phyloP scores from a whole-genome alignment of 2,888 invertebrate species.

The Drosophila leonis region DNA sequence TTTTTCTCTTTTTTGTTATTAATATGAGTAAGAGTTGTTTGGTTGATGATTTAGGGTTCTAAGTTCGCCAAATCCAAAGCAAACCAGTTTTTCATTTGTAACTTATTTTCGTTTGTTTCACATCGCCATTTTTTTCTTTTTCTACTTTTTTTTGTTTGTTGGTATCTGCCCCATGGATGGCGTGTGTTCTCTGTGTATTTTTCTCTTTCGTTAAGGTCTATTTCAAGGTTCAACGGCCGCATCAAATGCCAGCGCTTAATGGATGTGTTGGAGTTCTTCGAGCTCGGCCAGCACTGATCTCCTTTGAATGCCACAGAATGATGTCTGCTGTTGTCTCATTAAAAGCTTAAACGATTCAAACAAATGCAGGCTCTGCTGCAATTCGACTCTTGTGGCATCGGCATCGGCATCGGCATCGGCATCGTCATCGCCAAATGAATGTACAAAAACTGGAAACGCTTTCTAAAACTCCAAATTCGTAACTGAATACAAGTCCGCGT shows the following conservation, averaged over 20 bases:
- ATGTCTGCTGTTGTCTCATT: slow-evolving; percentile 64
- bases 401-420: slow-evolving; percentile 17
- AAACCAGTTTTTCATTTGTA: slow-evolving; percentile 78
- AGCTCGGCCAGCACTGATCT: slow-evolving; percentile 51
- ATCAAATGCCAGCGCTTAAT: slow-evolving; percentile 65
- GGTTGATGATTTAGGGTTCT: slow-evolving; percentile 66
- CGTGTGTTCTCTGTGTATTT: slow-evolving; percentile 57
- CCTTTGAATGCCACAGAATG: slow-evolving; percentile 62
- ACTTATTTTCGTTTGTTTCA: slow-evolving; percentile 76
- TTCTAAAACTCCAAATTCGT: slow-evolving; percentile 32
- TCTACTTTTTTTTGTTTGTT: slow-evolving; percentile 27
- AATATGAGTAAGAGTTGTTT: slow-evolving; percentile 76
- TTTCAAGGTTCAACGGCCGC: slow-evolving; percentile 78
- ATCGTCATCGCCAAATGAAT: slow-evolving; percentile 38
- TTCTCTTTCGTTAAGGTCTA: slow-evolving; percentile 68
- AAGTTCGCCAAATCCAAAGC: slow-evolving; percentile 75
- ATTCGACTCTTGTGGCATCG: slow-evolving; percentile 29
- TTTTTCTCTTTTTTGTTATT: slow-evolving; percentile 60
- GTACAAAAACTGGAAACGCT: slow-evolving; percentile 15
- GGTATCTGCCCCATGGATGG: slow-evolving; percentile 37
- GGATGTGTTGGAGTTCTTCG: slow-evolving; percentile 53
- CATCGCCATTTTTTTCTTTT: slow-evolving; percentile 56
- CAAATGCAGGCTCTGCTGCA: slow-evolving; percentile 56
- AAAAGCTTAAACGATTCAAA: slow-evolving; percentile 61
- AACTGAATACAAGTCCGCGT: background rate